A percentile compares a stretch with the other conserved stretches of the same genome.
Conservation (phyloP, 2,797 vertebrate species). For the Helarctos malayanus region DNA sequence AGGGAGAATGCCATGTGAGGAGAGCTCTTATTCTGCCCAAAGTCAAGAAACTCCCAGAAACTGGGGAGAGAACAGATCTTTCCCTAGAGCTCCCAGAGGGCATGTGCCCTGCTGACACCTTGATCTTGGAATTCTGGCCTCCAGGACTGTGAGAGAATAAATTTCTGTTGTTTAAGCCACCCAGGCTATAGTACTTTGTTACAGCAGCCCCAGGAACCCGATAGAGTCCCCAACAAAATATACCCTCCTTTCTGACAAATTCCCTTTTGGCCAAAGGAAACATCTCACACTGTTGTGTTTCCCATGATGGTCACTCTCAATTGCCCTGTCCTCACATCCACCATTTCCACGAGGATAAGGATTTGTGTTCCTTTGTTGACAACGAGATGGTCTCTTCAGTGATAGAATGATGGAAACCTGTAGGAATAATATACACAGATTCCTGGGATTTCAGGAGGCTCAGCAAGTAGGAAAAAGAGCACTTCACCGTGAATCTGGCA, state of each 20-base stretch:
- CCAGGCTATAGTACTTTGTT: neutral
- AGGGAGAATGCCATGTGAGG: rapidly evolving
- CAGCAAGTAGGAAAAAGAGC: neutral
- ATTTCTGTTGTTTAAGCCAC: neutral
- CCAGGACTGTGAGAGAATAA: neutral
- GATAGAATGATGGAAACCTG: neutral
- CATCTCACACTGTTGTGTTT: neutral
- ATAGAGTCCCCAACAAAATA: neutral
- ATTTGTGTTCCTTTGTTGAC: neutral
- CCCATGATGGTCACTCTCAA: rapidly evolving
- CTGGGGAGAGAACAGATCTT: neutral
- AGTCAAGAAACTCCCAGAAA: neutral
- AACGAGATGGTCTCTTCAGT: too few species aligned
- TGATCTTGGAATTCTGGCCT: neutral
- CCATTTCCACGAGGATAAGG: neutral
- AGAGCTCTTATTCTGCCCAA: rapidly evolving
- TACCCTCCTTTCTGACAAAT: neutral
- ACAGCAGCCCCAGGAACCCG: neutral
- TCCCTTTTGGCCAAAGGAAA: too few species aligned
- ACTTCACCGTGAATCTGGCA: too few species aligned
- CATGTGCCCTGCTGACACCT: rapidly evolving
- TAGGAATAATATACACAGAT: neutral
- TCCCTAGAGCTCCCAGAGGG: neutral
- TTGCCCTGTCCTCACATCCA: neutral
- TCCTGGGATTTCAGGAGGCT: neutral